These are phyloP conservation scores for Nannoperca obscura DNA, from an alignment of 2,797 vertebrate genomes.

Conservation along the genomic window DNA sequence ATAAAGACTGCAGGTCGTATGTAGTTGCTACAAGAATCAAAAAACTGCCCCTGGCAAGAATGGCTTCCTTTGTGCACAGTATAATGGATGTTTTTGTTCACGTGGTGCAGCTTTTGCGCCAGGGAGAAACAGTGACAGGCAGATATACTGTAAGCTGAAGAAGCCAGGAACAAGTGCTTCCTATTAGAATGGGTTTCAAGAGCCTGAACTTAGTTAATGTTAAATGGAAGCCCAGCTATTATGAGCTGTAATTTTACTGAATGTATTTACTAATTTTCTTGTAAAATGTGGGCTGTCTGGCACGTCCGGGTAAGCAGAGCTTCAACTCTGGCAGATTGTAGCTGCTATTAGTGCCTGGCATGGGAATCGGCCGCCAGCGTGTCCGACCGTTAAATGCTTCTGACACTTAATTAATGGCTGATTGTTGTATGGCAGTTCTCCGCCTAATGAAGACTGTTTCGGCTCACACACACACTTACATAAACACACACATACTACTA, in stretches of 20 bases:
- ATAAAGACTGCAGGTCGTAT: constrained; percentile 5
- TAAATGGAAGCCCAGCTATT: constrained; percentile 35
- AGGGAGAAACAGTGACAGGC: constrained; percentile 13
- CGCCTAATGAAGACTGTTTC: constrained; percentile 61
- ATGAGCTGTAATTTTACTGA: constrained; percentile 28
- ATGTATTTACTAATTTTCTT: constrained; percentile 45
- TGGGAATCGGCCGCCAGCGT: constrained; percentile 54
- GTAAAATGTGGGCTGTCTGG: constrained; percentile 46
- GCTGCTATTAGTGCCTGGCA: constrained; percentile 70
- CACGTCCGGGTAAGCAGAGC: constrained; percentile 35
- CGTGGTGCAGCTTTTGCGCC: constrained; percentile 1
- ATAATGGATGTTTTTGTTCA: constrained; percentile 9
- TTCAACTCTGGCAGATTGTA: constrained; percentile 61
- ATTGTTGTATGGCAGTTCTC: constrained; percentile 69
- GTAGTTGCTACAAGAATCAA: constrained; percentile 1
- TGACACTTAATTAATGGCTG: constrained; percentile 80
- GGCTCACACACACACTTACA: background rate
- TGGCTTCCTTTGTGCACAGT: background rate
- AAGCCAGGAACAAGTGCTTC: constrained; percentile 15
- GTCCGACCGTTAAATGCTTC: constrained; percentile 74
- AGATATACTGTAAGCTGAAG: background rate
- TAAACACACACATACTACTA: background rate
- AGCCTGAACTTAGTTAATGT: constrained; percentile 22
- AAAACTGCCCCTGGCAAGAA: background rate
- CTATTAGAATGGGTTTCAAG: constrained; percentile 7